Evolutionary conservation across 53 echinoderm and acorn worm species (phyloP), one percentile per base, ranked within the genome.

Genomic region (Mesocentrotus franciscanus): DNA sequence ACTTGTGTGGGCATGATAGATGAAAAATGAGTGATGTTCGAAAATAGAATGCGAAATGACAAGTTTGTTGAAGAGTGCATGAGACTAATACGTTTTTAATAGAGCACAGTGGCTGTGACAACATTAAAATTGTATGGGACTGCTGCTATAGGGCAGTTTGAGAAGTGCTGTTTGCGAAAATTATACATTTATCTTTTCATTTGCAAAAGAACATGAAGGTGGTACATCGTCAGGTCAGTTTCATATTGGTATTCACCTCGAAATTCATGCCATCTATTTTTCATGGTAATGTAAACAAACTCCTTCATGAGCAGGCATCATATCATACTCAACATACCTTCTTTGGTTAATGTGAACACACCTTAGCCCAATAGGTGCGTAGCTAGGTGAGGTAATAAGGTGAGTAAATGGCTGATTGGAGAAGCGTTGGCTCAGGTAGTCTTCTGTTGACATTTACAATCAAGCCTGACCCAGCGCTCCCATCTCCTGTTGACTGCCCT

Each of bases 401-500:
- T 92, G 75, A 56, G 75, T 72, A 70, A 92, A 68, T 92, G 92
- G 61, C 92, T 64, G 72, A 92, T 92, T 92, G 92, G 55, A 72
- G 74, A 24, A 39, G 71, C 34, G 75, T 70, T 92, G 92, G 74
- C 22, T 27, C 92, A 74, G 92, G 72, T 92, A 92, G 92, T 64
- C 75, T 60, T 56, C 59, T 93, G 93, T 93, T 93, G 93, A 93
- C 93, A 93, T 81, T 79, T 93, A 81, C 61, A 93, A 34, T 81
- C 79, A 81, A 57, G 93, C 81, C 60, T 81, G 93, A 81, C 79
- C 93, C 72, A n/a, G 39, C 36, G 36, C 92, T 61, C 68, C 56
- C 56, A 22, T 72, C 71, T 70, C 92, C 68, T 92, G 72, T 92
- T 92, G 92, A 92, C 92, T 92, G 56, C 71, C 92, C 92, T 70